phyloP scores from a whole-genome alignment of 2,888 invertebrate species.

The Poecilus cupreus region DNA sequence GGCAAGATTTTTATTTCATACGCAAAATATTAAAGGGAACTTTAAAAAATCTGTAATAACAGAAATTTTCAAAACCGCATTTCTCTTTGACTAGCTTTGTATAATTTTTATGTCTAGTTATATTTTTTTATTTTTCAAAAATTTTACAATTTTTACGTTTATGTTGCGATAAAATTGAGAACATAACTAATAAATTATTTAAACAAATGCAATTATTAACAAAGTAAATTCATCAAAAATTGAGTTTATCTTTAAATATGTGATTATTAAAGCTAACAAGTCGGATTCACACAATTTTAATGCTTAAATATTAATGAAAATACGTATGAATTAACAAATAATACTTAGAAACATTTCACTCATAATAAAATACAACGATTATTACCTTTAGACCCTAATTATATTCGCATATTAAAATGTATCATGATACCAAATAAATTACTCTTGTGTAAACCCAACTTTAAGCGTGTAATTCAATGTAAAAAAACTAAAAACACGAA shows the following conservation, averaged over 20 bases:
- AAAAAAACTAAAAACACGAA: neutral
- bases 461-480: neutral
- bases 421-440: neutral
- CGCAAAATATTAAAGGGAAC: neutral
- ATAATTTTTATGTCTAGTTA: slow-evolving; percentile 37
- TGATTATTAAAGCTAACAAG: slow-evolving; percentile 12
- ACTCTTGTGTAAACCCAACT: neutral
- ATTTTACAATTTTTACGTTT: slow-evolving; percentile 40
- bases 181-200: neutral
- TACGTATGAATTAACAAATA: neutral
- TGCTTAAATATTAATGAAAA: neutral
- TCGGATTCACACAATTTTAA: slow-evolving; percentile 17
- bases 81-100: slow-evolving; percentile 42
- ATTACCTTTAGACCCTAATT: neutral
- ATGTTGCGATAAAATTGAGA: slow-evolving; percentile 4
- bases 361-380: neutral
- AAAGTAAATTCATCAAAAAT: neutral
- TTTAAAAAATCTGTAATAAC: neutral
- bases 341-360: neutral
- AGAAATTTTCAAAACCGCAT: slow-evolving; percentile 20
- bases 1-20: neutral
- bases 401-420: neutral
- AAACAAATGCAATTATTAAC: slow-evolving; percentile 13
- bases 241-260: neutral
- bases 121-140: slow-evolving; percentile 37